These are phyloP conservation scores for Microchrysa polita DNA, from an alignment of 2,888 invertebrate genomes.

Conservation along the genomic window DNA sequence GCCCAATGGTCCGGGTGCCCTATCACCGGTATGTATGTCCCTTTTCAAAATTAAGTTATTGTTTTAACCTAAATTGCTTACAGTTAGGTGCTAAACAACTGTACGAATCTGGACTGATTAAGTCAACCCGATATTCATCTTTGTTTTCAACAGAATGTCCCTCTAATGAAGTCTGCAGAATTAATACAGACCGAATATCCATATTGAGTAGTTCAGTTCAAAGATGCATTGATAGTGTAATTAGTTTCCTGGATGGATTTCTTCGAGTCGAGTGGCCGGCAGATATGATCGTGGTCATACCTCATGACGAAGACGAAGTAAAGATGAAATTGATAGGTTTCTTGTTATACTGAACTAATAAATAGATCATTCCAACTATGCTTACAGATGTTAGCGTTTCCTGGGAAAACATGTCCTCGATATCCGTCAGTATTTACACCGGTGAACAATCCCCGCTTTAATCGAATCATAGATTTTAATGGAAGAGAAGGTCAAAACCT, in stretches of 20 bases:
- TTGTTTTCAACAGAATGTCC: neutral
- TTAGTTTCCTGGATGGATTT: constrained; percentile 1
- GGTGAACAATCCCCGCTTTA: neutral
- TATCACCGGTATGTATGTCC: constrained; percentile 13
- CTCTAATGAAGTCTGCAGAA: neutral
- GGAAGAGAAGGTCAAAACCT: neutral
- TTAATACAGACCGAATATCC: neutral
- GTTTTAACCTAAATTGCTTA: neutral
- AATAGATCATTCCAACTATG: too few species aligned
- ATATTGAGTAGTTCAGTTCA: neutral
- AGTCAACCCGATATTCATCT: constrained; percentile 6
- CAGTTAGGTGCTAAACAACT: neutral
- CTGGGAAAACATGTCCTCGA: neutral
- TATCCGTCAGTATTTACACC: neutral
- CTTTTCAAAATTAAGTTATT: neutral
- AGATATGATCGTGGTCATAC: neutral
- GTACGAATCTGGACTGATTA: neutral
- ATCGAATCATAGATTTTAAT: neutral
- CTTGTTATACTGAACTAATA: too few species aligned
- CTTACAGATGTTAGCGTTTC: neutral
- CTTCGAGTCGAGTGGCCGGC: neutral
- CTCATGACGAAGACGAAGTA: neutral
- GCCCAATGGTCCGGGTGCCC: neutral
- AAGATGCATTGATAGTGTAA: constrained; percentile 19
- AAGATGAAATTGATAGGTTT: too few species aligned